A percentile compares a stretch with the other conserved stretches of the same genome.
Evolutionary conservation across 2,113 vertebrate species (phyloP).

Genomic region (Protobothrops mucrosquamatus): DNA sequence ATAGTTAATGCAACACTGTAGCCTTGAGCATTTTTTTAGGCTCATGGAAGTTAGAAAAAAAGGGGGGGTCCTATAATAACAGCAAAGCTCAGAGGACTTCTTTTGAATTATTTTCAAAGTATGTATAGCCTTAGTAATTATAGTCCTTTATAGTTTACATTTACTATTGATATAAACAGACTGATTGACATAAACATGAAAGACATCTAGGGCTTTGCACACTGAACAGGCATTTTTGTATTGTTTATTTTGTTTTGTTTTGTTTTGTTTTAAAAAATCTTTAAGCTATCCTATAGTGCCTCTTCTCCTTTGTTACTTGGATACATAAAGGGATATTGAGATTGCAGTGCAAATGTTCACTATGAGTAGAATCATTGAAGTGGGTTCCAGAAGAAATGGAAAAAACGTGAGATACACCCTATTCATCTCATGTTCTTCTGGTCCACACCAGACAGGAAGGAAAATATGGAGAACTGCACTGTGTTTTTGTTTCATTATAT

Average conservation of each 20-base stretch:
- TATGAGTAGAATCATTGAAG: neutral
- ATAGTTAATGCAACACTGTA: neutral
- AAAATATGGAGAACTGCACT: neutral
- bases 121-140: neutral
- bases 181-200: neutral
- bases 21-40: neutral
- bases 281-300: neutral
- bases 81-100: neutral
- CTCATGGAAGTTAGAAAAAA: neutral
- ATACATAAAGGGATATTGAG: neutral
- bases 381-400: neutral
- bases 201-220: neutral
- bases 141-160: neutral
- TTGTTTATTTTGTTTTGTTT: neutral
- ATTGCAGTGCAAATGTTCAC: neutral
- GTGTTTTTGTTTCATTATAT: neutral
- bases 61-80: neutral
- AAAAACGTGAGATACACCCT: neutral
- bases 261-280: neutral
- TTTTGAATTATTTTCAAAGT: neutral
- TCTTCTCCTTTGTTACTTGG: neutral
- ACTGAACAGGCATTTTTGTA: neutral
- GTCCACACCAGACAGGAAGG: neutral
- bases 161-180: neutral
- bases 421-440: neutral